Base-by-base conservation (phyloP, 2,888 invertebrate species). In the Sturmia bella region DNA sequence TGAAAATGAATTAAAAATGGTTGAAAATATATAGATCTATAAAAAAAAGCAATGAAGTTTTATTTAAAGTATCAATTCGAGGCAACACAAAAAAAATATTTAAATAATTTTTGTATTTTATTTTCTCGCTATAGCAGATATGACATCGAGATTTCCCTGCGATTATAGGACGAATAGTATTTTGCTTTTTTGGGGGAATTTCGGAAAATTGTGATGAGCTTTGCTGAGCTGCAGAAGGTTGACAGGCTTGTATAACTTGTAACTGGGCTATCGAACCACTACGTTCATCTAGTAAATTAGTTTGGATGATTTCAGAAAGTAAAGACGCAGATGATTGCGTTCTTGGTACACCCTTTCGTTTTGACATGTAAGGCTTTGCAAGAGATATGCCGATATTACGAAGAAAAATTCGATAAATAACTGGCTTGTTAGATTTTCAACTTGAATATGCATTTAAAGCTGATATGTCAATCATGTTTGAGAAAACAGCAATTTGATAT, bases 31-130 rank as follows among this genome's bases (percentile, higher is more conserved):
- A n/a, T n/a, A n/a, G n/a, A n/a, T n/a, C n/a, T n/a, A n/a, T n/a
- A n/a, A n/a, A n/a, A n/a, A n/a, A n/a, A n/a, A n/a, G n/a, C n/a
- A n/a, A n/a, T n/a, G n/a, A n/a, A n/a, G n/a, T n/a, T n/a, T n/a
- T n/a, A n/a, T n/a, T n/a, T n/a, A n/a, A n/a, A n/a, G n/a, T n/a
- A n/a, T n/a, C n/a, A n/a, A n/a, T n/a, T n/a, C n/a, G n/a, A n/a
- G n/a, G n/a, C n/a, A n/a, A n/a, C n/a, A n/a, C n/a, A n/a, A n/a
- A n/a, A n/a, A n/a, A n/a, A n/a, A n/a, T n/a, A n/a, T n/a, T n/a
- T n/a, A n/a, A n/a, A n/a, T n/a, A n/a, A 27, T 52, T 52, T 24
- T 52, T 52, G 32, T 54, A 54, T 54, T 54, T 54, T 54, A n/a
- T 4, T 6, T 27, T 6, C 6, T 54, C 27, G 54, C 54, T 54